Evolutionary conservation across 2,797 vertebrate species (phyloP).

Genomic region (Xenops minutus): DNA sequence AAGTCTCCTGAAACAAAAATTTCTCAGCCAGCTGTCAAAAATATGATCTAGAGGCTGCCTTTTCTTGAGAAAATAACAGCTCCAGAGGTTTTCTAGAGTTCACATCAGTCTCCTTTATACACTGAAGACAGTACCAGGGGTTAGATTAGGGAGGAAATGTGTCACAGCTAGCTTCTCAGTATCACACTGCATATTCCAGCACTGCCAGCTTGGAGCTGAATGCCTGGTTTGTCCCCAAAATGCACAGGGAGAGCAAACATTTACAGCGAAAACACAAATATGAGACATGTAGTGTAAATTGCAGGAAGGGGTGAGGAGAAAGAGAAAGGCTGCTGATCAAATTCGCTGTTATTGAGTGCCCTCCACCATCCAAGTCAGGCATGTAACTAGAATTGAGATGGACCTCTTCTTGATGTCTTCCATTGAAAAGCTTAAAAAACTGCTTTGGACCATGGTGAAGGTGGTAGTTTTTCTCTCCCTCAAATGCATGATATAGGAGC

Average conservation of each 20-base stretch:
- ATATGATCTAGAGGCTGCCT: neutral
- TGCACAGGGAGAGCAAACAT: neutral
- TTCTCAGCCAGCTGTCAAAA: neutral
- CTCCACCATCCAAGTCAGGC: neutral
- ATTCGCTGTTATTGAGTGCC: neutral
- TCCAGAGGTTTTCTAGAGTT: neutral
- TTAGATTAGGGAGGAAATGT: neutral
- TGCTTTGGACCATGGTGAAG: neutral
- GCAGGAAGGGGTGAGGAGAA: neutral
- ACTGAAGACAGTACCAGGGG: neutral
- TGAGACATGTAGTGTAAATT: neutral
- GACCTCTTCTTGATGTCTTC: neutral
- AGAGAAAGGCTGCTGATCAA: neutral
- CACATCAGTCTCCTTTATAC: neutral
- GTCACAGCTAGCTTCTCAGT: neutral
- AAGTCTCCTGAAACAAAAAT: neutral
- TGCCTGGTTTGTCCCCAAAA: neutral
- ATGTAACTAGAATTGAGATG: neutral
- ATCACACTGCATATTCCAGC: neutral
- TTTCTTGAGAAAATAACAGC: neutral
- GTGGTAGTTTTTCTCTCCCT: neutral
- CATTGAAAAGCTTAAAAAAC: neutral
- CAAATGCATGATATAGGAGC: neutral
- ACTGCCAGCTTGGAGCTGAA: neutral
- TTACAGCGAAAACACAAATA: neutral